Conservation (phyloP, 2,113 vertebrate genomes). For the Anguilla rostrata region DNA sequence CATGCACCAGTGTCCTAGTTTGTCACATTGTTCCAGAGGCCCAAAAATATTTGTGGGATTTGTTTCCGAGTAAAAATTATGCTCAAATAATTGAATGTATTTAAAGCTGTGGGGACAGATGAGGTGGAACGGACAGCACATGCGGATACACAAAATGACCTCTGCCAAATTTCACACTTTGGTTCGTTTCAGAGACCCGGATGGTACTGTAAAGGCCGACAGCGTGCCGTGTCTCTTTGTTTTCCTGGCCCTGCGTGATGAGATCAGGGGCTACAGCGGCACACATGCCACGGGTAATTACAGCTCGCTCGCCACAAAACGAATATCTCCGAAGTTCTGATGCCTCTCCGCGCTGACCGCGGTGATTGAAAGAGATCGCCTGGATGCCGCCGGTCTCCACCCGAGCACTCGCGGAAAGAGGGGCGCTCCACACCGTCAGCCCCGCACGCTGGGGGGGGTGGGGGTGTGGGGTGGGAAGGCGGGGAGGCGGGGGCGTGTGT, state of each 20-base stretch:
- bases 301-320: slow-evolving; percentile 22
- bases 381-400: slow-evolving; percentile 33
- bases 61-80: neutral
- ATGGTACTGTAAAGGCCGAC: slow-evolving; percentile 37
- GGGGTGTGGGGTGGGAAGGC: slow-evolving; percentile 6
- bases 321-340: slow-evolving; percentile 33
- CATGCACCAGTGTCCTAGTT: neutral
- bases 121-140: neutral
- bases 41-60: neutral
- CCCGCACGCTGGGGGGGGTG: neutral
- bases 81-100: neutral
- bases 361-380: slow-evolving; percentile 27
- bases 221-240: slow-evolving; percentile 43
- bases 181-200: neutral
- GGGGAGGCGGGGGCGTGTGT: neutral
- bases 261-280: neutral
- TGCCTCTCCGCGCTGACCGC: slow-evolving; percentile 8
- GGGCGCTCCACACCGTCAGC: neutral
- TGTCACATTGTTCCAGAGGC: neutral
- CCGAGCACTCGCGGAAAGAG: slow-evolving; percentile 12
- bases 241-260: slow-evolving; percentile 33
- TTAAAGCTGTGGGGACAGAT: neutral
- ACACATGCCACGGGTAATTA: slow-evolving; percentile 33
- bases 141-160: neutral
- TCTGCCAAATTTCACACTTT: neutral